These are phyloP conservation scores for Phaethon lepturus DNA, from an alignment of 2,113 vertebrate species.

Conservation along the genomic window DNA sequence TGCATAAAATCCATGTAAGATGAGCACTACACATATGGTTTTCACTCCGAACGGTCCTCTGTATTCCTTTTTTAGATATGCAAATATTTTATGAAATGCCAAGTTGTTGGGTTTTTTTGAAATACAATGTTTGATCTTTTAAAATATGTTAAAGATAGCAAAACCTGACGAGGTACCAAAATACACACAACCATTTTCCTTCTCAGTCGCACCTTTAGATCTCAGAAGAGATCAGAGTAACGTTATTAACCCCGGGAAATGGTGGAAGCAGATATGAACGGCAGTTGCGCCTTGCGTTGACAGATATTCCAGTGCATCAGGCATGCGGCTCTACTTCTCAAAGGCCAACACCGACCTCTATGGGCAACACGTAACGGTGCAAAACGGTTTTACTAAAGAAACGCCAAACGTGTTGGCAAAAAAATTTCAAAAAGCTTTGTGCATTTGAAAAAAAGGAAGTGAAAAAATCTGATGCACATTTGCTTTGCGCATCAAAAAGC, in stretches of 20 bases:
- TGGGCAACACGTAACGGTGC: not conserved
- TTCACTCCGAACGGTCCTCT: not conserved
- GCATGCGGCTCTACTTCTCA: fast-evolving
- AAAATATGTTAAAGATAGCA: not conserved
- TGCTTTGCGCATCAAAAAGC: not conserved
- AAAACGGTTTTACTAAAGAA: not conserved
- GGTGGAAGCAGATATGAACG: not conserved
- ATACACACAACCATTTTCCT: not conserved
- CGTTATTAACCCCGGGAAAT: fast-evolving
- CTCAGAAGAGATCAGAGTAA: not conserved
- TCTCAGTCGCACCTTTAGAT: not conserved
- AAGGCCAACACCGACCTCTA: conserved; percentile 53
- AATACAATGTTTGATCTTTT: not conserved
- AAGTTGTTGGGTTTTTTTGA: not conserved
- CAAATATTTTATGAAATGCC: not conserved
- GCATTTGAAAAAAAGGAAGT: no score
- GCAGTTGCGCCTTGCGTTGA: fast-evolving
- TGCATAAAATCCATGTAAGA: not conserved
- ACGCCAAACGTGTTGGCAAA: fast-evolving
- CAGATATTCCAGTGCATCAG: fast-evolving
- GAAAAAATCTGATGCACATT: no score
- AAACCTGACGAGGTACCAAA: not conserved
- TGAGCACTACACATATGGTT: not conserved
- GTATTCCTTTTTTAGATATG: not conserved
- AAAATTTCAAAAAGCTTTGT: not conserved